These are phyloP conservation scores for Hypercompe scribonia DNA, from an alignment of 2,888 invertebrate species.

Conservation along the genomic window DNA sequence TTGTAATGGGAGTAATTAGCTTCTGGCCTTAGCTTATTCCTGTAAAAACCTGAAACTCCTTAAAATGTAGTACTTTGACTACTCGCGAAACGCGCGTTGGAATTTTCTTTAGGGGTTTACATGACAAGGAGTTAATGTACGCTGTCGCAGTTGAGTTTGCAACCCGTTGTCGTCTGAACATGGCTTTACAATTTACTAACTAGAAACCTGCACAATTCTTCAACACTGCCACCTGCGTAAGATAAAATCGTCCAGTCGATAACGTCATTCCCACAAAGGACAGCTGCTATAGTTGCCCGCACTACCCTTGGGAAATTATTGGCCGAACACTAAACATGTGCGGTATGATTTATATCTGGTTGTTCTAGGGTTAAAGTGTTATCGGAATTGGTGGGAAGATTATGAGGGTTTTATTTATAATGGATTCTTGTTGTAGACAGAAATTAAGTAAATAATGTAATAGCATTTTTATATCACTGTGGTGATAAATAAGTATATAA, in stretches of 20 bases:
- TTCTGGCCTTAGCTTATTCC: too few species aligned
- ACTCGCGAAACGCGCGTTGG: too few species aligned
- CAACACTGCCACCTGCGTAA: slow-evolving; percentile 6
- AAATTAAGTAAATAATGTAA: neutral
- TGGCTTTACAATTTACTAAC: neutral
- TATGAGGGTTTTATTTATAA: slow-evolving; percentile 4
- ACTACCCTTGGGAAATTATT: slow-evolving; percentile 51
- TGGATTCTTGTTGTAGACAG: neutral
- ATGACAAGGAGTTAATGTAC: too few species aligned
- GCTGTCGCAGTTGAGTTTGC: too few species aligned
- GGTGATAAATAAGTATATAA: too few species aligned
- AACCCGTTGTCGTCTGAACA: neutral
- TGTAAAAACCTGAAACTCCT: too few species aligned
- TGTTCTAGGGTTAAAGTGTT: slow-evolving; percentile 35
- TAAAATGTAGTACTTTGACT: too few species aligned
- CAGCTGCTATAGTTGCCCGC: slow-evolving; percentile 18
- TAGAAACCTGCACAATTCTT: slow-evolving; percentile 6
- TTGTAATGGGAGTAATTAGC: too few species aligned
- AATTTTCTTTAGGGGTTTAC: neutral
- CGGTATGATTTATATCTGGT: slow-evolving; percentile 46
- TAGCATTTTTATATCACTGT: too few species aligned
- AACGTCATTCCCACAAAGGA: slow-evolving; percentile 27
- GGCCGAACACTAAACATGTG: slow-evolving; percentile 46
- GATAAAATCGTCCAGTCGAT: slow-evolving; percentile 14
- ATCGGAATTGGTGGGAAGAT: slow-evolving; percentile 12